Base-by-base conservation (phyloP, 2,113 vertebrate genomes). In the Cynopterus brachyotis region DNA sequence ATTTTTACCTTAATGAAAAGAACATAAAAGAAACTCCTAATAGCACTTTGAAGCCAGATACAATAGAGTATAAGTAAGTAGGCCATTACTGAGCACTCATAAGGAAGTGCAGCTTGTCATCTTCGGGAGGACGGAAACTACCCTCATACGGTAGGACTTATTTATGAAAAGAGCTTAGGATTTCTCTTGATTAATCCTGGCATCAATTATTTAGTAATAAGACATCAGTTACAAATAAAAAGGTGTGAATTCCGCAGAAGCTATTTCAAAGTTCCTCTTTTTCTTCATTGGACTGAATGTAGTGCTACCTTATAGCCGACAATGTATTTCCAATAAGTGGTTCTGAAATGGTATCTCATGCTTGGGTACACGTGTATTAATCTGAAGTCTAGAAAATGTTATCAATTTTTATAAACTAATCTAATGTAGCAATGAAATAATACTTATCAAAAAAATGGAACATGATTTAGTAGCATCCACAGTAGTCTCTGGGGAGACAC, bases 1-100 rank as follows among this genome's bases (percentile, higher is more conserved):
- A 92, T 92, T 94, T 95, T 89, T 95, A 47, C 87, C 47, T 66
- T 96, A 96, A 96, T 96, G 83, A 97, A 97, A 96, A 96, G 89
- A 96, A 94, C 55, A 91, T 83, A 89, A 95, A 97, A 95, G 96
- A 94, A 93, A 96, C 76, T 94, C 80, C 94, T 94, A 95, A 92
- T 47, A 80, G 95, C 91, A 87, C 95, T 92, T 92, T 96, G 92
- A 88, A 96, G 91, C 17, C 90, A 79, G 90, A 94, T 64, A 97
- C 62, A 96, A 96, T 84, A 62, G 83, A 53, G 40, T 10, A 4
- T 92, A 97, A 97, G 87, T 83, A 94, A 97, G 87, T 83, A 94
- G 95, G 82, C 92, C 92, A 98, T 97, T 94, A 96, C 57, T 0
- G 64, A 55, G 82, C 81, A 47, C 93, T 95, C 95, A 73, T 20